Percentiles rank a stretch among this genome's conserved stretches.
These are phyloP conservation scores for Ceuthmochares aereus DNA, from an alignment of 2,113 vertebrate species.

Conservation along the genomic window DNA sequence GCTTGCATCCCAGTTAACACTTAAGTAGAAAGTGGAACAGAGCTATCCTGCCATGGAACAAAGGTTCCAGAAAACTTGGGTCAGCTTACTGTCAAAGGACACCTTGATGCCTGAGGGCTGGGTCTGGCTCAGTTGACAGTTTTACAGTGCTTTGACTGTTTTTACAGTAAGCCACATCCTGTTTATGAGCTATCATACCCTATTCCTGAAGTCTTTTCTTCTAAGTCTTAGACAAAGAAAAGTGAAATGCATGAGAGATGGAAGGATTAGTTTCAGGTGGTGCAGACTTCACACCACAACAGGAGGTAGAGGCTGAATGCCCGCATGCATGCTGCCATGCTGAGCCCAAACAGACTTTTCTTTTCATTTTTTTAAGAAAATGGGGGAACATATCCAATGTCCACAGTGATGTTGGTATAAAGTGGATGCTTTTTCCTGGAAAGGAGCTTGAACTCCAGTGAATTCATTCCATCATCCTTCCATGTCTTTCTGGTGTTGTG, in stretches of 20 bases:
- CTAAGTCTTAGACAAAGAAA: background rate
- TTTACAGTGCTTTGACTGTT: background rate
- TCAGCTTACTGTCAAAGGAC: background rate
- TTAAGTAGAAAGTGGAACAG: background rate
- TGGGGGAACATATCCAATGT: constrained; percentile 60
- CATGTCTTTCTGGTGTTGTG: constrained; percentile 64
- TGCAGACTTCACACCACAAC: background rate
- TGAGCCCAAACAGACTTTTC: background rate
- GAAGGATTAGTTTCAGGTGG: background rate
- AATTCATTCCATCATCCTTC: constrained; percentile 79
- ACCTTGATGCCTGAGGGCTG: background rate
- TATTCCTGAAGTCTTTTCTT: background rate
- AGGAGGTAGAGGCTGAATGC: background rate
- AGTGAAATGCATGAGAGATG: background rate
- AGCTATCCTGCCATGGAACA: background rate
- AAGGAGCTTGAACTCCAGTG: constrained; percentile 71
- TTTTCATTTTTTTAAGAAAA: background rate
- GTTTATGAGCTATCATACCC: background rate
- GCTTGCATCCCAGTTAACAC: background rate
- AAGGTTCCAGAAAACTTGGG: background rate
- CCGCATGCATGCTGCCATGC: accelerated
- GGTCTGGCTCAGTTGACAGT: background rate
- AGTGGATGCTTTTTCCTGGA: constrained; percentile 61
- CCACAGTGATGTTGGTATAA: constrained; percentile 75
- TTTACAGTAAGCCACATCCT: background rate